Percentiles rank a stretch among this genome's conserved stretches.
These are phyloP conservation scores for Pollimyrus isidori DNA, from an alignment of 2,113 vertebrate genomes.

Conservation along the genomic window DNA sequence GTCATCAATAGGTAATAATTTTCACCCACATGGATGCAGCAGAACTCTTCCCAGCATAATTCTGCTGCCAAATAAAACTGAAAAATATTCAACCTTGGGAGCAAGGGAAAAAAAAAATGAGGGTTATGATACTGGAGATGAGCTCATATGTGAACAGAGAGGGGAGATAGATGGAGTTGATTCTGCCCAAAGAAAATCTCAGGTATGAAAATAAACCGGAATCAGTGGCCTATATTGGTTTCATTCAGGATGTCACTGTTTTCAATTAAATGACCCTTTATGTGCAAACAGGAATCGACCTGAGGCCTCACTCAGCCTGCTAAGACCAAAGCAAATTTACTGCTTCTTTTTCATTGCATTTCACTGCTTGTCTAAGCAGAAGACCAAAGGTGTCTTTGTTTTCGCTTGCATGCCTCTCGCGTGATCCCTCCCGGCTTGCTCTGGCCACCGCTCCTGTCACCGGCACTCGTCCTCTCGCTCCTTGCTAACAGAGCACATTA, in stretches of 20 bases:
- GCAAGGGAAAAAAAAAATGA: background rate
- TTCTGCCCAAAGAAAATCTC: background rate
- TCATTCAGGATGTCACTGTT: background rate
- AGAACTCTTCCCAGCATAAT: background rate
- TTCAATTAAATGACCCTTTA: background rate
- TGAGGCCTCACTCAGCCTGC: background rate
- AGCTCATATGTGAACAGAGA: background rate
- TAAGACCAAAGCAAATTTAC: background rate
- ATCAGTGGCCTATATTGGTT: background rate
- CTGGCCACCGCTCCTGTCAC: too few relatives aligned
- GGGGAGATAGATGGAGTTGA: background rate
- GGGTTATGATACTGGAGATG: background rate
- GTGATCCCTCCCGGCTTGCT: too few relatives aligned
- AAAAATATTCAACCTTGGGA: background rate
- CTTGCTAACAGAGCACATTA: slow-evolving; percentile 9
- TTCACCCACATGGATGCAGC: background rate
- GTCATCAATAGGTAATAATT: background rate
- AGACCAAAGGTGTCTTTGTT: background rate
- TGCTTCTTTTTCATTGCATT: background rate
- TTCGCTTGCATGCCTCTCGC: background rate
- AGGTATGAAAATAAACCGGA: background rate
- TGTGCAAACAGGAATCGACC: background rate
- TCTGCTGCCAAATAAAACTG: background rate
- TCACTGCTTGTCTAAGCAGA: background rate
- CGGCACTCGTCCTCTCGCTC: background rate